A percentile compares a stretch with the other conserved stretches of the same genome.
phyloP scores from a whole-genome alignment of 2,113 vertebrate genomes.

The Thomomys bottae region DNA sequence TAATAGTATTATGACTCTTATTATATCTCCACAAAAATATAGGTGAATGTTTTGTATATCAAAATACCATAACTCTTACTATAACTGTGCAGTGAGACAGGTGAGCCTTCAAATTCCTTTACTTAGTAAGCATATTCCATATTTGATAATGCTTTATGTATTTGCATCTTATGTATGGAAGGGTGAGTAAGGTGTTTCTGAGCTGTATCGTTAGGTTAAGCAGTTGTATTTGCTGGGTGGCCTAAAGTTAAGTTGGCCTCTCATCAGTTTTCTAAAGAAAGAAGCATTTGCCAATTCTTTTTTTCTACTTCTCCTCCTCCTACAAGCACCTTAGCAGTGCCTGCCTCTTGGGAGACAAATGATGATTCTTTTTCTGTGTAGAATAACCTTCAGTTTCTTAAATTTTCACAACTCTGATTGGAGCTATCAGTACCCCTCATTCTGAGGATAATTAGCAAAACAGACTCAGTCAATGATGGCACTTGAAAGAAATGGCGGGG shows the following conservation, averaged over 20 bases:
- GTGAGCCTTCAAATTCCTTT: background rate
- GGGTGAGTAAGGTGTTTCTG: background rate
- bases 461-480: background rate
- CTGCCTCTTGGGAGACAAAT: background rate
- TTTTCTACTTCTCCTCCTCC: background rate
- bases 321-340: fast-evolving
- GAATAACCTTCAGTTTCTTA: background rate
- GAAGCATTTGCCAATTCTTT: fast-evolving
- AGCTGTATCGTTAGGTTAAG: background rate
- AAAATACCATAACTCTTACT: no score
- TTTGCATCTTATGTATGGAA: background rate
- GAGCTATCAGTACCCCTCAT: background rate
- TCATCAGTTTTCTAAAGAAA: background rate
- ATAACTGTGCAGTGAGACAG: background rate
- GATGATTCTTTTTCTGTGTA: background rate
- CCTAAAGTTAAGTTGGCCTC: background rate
- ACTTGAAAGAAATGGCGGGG: background rate
- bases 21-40: background rate
- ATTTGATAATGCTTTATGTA: background rate
- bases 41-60: background rate
- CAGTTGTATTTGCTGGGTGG: background rate
- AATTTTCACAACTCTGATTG: background rate
- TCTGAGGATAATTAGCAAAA: conserved; percentile 45
- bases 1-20: background rate
- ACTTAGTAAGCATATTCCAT: background rate